Evolutionary conservation across 2,888 invertebrate genomes (phyloP).

Genomic region (Limnephilus lunatus): DNA sequence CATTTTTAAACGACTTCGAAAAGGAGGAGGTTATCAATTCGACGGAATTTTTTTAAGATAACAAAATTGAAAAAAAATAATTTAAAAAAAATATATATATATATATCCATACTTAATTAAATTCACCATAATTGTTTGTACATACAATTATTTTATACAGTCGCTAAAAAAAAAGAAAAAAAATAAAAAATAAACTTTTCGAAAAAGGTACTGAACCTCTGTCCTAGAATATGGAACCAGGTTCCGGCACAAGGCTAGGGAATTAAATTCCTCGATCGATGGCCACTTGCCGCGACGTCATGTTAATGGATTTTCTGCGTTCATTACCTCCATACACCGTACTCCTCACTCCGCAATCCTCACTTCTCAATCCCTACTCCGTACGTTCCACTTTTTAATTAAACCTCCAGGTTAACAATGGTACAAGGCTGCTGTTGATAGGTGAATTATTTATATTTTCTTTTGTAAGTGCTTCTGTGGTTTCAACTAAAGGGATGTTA

Average conservation of each 20-base stretch:
- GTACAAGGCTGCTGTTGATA: neutral
- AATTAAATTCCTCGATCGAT: conserved; percentile 2
- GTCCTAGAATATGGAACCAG: neutral
- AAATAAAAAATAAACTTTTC: too few species aligned
- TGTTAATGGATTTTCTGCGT: neutral
- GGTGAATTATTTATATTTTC: neutral
- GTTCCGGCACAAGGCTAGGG: neutral
- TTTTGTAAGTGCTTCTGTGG: neutral
- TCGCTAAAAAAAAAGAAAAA: too few species aligned
- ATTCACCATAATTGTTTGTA: too few species aligned
- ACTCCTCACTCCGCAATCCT: too few species aligned
- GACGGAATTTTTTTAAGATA: too few species aligned
- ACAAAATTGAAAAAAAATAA: too few species aligned
- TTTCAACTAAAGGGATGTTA: neutral
- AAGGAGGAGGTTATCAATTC: too few species aligned
- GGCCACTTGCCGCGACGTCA: neutral
- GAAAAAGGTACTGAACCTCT: neutral
- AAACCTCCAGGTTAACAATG: neutral
- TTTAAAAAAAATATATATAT: too few species aligned
- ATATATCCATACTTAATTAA: too few species aligned
- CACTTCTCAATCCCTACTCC: neutral
- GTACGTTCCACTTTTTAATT: neutral
- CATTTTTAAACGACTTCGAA: too few species aligned
- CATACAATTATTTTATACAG: too few species aligned
- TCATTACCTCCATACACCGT: neutral